Evolutionary conservation across 2,113 vertebrate species (phyloP), one percentile per base, ranked within the genome.

Genomic region (Agapornis roseicollis): DNA sequence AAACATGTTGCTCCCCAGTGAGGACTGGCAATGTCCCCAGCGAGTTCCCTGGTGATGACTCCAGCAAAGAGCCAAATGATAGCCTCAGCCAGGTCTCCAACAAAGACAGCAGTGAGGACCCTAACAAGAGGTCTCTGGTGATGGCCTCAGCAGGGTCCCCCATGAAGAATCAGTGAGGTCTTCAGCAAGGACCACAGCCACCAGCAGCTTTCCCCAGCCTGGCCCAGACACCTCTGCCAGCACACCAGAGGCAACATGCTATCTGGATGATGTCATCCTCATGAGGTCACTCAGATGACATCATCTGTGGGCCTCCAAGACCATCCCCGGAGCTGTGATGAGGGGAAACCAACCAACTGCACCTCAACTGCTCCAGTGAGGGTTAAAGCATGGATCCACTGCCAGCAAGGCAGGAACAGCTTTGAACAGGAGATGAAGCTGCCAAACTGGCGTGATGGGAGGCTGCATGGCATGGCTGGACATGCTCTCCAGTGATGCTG

Each of bases 281-380:
- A 41, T 82, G 42, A 92, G 1, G 35, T 72, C 89, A 94, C 37
- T 56, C 3, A 6, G 22, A 41, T 50, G 53, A 94, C 63, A 44
- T 50, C 58, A 72, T 28, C 84, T 9, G 35, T 1, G 8, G 27
- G 72, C 68, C 44, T 73, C 64, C 58, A 52, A 31, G 5, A 39
- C 27, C 8, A 1, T 64, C 42, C 42, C 9, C 0, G 1, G 4
- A 23, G 72, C 80, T 53, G 63, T 4, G 46, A 23, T 0, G 6
- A 31, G 27, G 70, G 44, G 13, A 31, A 31, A 23, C 69, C 5
- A 31, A 23, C 69, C 5, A 2, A 60, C 27, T 66, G 90, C 69
- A 35, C 69, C 58, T 29, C 27, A 2, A 19, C 37, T 41, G 42
- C 71, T 55, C 52, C 72, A 69, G 39, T 0, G 2, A 41, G 81